Evolutionary conservation across 2,888 invertebrate genomes (phyloP).

Genomic region (Molorchus minor): DNA sequence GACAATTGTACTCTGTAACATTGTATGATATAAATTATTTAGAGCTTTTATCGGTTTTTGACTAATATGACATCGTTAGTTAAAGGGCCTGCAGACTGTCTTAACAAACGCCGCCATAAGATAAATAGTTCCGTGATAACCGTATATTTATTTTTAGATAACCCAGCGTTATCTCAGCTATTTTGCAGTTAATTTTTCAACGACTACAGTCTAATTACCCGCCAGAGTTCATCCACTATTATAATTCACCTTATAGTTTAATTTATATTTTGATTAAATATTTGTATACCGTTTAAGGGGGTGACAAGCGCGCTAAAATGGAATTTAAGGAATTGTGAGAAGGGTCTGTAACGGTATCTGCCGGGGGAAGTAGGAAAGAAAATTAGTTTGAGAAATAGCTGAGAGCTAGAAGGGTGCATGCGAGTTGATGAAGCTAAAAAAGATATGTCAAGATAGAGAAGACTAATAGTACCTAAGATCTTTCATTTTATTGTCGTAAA

Average conservation of each 20-base stretch:
- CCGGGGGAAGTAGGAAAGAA: constrained; percentile 38
- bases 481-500: constrained; percentile 44
- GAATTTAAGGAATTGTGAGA: constrained; percentile 37
- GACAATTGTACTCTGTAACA: too few relatives aligned
- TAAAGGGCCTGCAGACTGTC: too few relatives aligned
- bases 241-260: constrained; percentile 37
- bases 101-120: too few relatives aligned
- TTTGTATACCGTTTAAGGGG: constrained; percentile 34
- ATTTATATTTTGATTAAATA: constrained; percentile 40
- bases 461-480: constrained; percentile 46
- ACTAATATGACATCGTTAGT: too few relatives aligned
- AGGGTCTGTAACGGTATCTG: constrained; percentile 35
- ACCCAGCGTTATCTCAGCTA: not conserved
- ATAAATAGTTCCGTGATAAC: constrained; percentile 1
- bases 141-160: constrained; percentile 3
- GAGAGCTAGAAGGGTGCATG: constrained; percentile 44
- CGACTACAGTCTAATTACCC: not conserved
- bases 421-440: constrained; percentile 47
- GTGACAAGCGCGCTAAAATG: constrained; percentile 35
- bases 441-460: constrained; percentile 49
- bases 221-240: not conserved
- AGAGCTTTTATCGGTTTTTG: too few relatives aligned
- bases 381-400: constrained; percentile 49
- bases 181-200: constrained; percentile 1
- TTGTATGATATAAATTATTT: too few relatives aligned